Percentiles rank a stretch among this genome's conserved stretches.
Conservation (phyloP, 2,113 vertebrate genomes). For the Oncorhynchus keta region DNA sequence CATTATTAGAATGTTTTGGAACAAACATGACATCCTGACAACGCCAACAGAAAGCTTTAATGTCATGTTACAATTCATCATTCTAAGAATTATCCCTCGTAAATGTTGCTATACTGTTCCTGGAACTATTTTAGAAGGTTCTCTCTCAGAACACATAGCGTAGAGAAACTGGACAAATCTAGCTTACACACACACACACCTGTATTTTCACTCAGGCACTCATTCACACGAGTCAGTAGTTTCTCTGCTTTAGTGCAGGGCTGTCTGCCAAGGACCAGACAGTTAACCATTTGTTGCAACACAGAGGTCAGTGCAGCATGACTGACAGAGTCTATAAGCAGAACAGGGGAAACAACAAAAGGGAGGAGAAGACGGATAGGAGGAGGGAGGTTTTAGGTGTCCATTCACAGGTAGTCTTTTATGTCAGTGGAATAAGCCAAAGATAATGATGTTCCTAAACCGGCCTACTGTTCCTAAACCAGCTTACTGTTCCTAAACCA, state of each 20-base stretch:
- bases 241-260: conserved; percentile 36
- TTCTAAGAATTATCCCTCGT: too few species aligned
- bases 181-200: conserved; percentile 34
- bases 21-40: not conserved
- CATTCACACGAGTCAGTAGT: conserved; percentile 49
- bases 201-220: conserved; percentile 40
- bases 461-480: too few species aligned
- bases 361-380: not conserved
- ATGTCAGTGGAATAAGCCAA: not conserved
- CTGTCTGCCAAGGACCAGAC: conserved; percentile 30
- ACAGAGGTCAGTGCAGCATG: not conserved
- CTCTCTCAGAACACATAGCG: too few species aligned
- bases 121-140: too few species aligned
- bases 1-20: not conserved
- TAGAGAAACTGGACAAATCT: too few species aligned
- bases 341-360: not conserved
- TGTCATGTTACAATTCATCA: not conserved
- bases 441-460: not conserved
- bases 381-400: not conserved
- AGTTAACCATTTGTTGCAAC: conserved; percentile 35
- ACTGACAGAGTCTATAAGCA: conserved; percentile 2
- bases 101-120: too few species aligned
- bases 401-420: not conserved
- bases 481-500: too few species aligned
- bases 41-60: not conserved